Percentiles rank a stretch among this genome's conserved stretches.
These are phyloP conservation scores for Lepas anatifera DNA, from an alignment of 2,888 invertebrate species.

Conservation along the genomic window DNA sequence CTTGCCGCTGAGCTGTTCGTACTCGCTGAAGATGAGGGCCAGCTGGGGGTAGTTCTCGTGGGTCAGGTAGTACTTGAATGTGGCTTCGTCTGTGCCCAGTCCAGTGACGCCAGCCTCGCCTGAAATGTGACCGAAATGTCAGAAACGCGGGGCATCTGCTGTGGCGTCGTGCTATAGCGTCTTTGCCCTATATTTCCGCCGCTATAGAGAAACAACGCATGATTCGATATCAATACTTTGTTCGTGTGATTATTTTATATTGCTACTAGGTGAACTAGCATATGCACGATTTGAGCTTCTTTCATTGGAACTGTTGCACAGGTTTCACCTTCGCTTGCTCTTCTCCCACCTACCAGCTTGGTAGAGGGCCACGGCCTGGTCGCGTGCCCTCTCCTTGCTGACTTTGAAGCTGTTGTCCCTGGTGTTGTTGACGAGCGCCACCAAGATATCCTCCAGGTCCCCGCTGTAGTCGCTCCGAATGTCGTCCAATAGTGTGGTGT, in stretches of 20 bases:
- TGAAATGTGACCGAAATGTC: no score
- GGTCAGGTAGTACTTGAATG: conserved; percentile 56
- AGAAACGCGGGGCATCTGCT: no score
- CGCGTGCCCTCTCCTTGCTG: not conserved
- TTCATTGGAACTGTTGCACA: no score
- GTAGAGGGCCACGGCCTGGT: not conserved
- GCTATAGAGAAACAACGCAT: no score
- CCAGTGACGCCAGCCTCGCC: conserved; percentile 46
- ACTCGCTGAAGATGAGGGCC: conserved; percentile 54
- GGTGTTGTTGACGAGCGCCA: not conserved
- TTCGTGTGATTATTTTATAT: no score
- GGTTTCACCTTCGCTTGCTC: no score
- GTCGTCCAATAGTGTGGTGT: conserved; percentile 15
- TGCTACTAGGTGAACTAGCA: no score
- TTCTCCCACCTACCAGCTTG: not conserved
- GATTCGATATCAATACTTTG: no score
- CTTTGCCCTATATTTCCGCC: no score
- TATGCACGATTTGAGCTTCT: no score
- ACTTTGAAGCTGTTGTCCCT: not conserved
- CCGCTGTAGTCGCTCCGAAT: not conserved
- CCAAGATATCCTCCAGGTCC: conserved; percentile 1
- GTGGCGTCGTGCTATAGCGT: no score
- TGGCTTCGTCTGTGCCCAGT: conserved; percentile 59
- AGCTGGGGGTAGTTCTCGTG: conserved; percentile 62
- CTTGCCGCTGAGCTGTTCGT: conserved; percentile 55